phyloP scores from a whole-genome alignment of 2,888 invertebrate species.

The Synanthedon vespiformis region DNA sequence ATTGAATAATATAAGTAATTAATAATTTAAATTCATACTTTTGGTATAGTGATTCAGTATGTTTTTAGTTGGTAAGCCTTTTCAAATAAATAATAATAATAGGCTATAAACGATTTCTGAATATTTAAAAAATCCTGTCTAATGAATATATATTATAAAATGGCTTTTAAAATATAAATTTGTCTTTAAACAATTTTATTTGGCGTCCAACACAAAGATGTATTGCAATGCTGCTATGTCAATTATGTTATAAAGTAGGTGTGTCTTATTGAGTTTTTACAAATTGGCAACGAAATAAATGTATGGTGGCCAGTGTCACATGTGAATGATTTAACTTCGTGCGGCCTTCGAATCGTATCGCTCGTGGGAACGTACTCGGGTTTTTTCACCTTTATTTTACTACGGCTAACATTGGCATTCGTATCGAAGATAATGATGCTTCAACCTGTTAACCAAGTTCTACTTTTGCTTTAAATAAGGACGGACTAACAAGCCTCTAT shows the following conservation, averaged over 20 bases:
- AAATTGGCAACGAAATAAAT: conserved; percentile 28
- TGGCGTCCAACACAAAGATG: conserved; percentile 24
- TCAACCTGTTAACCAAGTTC: conserved; percentile 27
- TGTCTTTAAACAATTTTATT: conserved; percentile 22
- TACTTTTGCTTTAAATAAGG: conserved; percentile 9
- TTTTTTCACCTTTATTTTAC: conserved; percentile 12
- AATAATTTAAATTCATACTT: too few species aligned
- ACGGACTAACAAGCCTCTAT: not conserved
- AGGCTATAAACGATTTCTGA: too few species aligned
- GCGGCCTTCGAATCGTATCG: conserved; percentile 27
- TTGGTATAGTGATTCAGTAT: too few species aligned
- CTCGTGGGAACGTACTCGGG: conserved; percentile 41
- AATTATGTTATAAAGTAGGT: conserved; percentile 40
- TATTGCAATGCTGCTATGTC: conserved; percentile 20
- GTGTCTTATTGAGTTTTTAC: conserved; percentile 20
- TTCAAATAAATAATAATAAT: too few species aligned
- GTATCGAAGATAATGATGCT: conserved; percentile 1
- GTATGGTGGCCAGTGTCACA: conserved; percentile 12
- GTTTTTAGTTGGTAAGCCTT: too few species aligned
- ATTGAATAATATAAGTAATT: too few species aligned
- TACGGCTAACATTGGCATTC: not conserved
- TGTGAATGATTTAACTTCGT: conserved; percentile 22
- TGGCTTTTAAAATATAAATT: conserved; percentile 3
- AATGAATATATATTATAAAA: too few species aligned
- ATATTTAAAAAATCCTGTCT: conserved; percentile 11